A percentile compares a stretch with the other conserved stretches of the same genome.
Evolutionary conservation across 2,113 vertebrate species (phyloP).

Genomic region (Acanthisitta chloris): DNA sequence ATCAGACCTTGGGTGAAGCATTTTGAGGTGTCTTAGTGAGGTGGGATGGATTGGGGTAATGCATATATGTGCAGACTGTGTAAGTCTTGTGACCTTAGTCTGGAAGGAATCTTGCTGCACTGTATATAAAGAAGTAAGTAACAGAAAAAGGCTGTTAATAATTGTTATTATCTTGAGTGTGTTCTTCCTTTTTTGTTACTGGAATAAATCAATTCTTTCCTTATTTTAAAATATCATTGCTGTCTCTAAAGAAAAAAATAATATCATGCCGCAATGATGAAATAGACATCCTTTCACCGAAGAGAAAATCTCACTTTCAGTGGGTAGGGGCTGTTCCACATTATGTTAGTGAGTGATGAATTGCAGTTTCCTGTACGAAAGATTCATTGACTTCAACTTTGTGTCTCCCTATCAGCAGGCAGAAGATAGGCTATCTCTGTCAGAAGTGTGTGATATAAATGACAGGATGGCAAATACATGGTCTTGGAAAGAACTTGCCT

Average conservation of each 20-base stretch:
- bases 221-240: conserved; percentile 41
- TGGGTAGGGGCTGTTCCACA: not conserved
- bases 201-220: not conserved
- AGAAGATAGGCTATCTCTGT: conserved; percentile 47
- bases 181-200: not conserved
- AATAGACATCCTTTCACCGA: conserved; percentile 5
- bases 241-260: not conserved
- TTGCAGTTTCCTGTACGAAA: not conserved
- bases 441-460: conserved; percentile 24
- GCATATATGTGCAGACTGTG: not conserved
- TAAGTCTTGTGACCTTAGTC: not conserved
- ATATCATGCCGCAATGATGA: conserved; percentile 20
- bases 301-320: not conserved
- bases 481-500: not conserved
- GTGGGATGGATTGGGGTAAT: not conserved
- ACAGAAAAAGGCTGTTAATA: not conserved
- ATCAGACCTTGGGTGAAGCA: not conserved
- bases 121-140: not conserved
- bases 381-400: conserved; percentile 42
- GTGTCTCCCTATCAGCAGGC: conserved; percentile 14
- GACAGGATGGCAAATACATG: conserved; percentile 44
- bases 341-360: conserved; percentile 13
- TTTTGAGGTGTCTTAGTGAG: not conserved
- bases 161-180: not conserved
- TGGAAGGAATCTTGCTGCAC: not conserved